phyloP scores from a whole-genome alignment of 64 coral and sea anemone genomes.

The Anthopleura sola region DNA sequence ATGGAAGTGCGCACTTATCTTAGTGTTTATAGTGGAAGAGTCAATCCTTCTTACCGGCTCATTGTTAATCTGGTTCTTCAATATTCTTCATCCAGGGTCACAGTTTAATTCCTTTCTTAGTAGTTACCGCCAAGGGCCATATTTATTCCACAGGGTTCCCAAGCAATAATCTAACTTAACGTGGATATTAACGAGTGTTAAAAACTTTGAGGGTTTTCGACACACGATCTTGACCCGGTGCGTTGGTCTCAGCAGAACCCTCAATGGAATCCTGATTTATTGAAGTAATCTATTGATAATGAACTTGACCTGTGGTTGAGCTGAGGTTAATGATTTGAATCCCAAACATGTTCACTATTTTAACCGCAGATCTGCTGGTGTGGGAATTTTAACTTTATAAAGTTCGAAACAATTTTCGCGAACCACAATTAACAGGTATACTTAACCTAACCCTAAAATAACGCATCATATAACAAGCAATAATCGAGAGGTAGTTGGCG shows the following conservation, averaged over 20 bases:
- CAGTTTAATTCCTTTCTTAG: too few species aligned
- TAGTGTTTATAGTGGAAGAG: neutral
- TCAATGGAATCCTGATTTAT: conserved; percentile 10
- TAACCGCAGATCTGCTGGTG: neutral
- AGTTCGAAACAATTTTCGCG: neutral
- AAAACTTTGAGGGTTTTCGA: neutral
- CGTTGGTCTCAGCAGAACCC: conserved; percentile 4
- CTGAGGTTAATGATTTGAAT: conserved; percentile 1
- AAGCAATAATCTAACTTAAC: neutral
- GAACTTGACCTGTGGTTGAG: conserved; percentile 9
- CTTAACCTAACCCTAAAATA: neutral
- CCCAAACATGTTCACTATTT: neutral
- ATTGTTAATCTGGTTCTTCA: neutral
- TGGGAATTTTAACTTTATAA: neutral
- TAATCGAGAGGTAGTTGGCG: too few species aligned
- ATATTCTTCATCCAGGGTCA: neutral
- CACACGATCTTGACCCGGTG: conserved; percentile 12
- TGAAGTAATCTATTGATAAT: conserved; percentile 7
- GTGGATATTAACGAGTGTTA: conserved; percentile 2
- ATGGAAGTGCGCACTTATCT: too few species aligned
- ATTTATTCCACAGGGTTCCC: neutral
- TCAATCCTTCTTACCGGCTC: neutral
- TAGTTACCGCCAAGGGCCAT: neutral
- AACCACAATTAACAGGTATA: neutral
- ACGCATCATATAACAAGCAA: too few species aligned